Percentiles rank a stretch among this genome's conserved stretches.
Evolutionary conservation across 2,797 vertebrate species (phyloP).

Genomic region (Falco biarmicus): DNA sequence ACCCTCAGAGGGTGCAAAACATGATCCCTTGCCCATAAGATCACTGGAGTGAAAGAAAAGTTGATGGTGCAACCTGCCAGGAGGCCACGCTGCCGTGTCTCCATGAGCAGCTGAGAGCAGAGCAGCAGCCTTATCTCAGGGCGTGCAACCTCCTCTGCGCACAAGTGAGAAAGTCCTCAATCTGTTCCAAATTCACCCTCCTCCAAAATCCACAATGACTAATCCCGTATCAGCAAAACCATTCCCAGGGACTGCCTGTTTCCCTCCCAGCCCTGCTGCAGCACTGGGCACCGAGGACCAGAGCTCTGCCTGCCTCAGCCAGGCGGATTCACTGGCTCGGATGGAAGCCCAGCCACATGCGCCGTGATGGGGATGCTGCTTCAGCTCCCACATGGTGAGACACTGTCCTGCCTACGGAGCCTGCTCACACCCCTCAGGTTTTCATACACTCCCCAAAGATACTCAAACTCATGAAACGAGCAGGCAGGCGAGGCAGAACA

Average conservation of each 20-base stretch:
- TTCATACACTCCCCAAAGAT: background rate
- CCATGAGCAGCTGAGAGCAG: accelerated
- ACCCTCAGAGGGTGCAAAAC: background rate
- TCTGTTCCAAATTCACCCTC: background rate
- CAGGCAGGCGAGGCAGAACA: background rate
- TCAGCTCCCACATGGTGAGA: background rate
- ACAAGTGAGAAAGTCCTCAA: background rate
- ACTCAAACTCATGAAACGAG: background rate
- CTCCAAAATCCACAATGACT: background rate
- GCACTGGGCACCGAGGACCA: background rate
- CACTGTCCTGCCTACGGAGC: no score
- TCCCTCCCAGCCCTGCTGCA: background rate
- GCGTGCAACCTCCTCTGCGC: background rate
- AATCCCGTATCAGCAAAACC: background rate
- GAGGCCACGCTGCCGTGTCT: background rate
- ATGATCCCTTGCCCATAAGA: background rate
- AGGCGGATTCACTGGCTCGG: background rate
- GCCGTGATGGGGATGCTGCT: no score
- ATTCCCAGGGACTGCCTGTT: accelerated
- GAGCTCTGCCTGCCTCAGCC: background rate
- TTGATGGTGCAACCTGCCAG: background rate
- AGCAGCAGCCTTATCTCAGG: background rate
- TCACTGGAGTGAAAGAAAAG: background rate
- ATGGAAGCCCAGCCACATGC: accelerated
- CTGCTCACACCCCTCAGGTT: background rate